These are phyloP conservation scores for Elaphurus davidianus DNA, from an alignment of 2,113 vertebrate genomes.

Conservation along the genomic window DNA sequence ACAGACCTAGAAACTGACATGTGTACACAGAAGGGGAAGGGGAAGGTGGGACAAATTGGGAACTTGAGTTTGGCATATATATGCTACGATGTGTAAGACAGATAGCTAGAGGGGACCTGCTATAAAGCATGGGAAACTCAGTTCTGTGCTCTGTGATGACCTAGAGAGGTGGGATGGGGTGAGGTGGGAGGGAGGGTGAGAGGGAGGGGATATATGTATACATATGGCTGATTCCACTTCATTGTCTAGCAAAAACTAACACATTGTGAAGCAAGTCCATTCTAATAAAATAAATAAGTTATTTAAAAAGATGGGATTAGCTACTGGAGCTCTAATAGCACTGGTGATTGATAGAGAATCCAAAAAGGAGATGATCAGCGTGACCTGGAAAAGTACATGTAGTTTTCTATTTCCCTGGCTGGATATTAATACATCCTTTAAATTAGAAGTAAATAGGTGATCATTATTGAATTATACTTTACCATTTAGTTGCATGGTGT, in stretches of 20 bases:
- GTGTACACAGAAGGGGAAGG: background rate
- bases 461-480: background rate
- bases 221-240: background rate
- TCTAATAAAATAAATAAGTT: background rate
- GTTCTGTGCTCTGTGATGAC: background rate
- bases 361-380: background rate
- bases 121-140: background rate
- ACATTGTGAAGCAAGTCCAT: background rate
- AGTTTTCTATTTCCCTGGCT: background rate
- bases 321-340: background rate
- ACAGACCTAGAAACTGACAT: background rate
- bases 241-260: background rate
- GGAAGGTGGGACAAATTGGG: background rate
- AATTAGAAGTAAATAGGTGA: background rate
- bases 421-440: background rate
- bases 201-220: background rate
- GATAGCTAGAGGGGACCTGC: background rate
- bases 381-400: background rate
- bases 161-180: background rate
- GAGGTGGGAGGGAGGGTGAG: background rate
- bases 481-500: background rate
- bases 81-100: background rate
- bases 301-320: background rate
- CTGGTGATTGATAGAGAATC: background rate
- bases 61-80: background rate